A percentile compares a stretch with the other conserved stretches of the same genome.
Evolutionary conservation across 2,888 invertebrate species (phyloP).

Genomic region (Meta bourneti): DNA sequence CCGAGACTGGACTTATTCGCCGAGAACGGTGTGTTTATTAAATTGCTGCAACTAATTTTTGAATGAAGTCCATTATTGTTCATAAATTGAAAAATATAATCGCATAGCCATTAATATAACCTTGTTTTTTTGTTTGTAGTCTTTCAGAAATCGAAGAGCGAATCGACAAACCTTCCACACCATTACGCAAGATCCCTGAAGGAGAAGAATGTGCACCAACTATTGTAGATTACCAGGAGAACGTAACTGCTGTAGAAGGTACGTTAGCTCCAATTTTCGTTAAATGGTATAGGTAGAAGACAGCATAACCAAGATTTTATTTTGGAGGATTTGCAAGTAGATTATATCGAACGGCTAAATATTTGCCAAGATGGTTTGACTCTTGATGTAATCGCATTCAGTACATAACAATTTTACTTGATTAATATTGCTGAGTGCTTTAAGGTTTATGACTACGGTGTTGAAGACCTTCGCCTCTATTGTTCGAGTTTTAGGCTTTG

Average conservation of each 20-base stretch:
- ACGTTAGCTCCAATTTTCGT: conserved; percentile 13
- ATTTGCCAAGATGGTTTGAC: not conserved
- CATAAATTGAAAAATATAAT: too few species aligned
- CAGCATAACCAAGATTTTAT: not conserved
- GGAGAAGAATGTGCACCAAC: conserved; percentile 88
- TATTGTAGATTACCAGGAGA: conserved; percentile 95
- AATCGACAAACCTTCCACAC: conserved; percentile 93
- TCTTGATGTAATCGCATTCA: not conserved
- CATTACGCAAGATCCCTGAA: conserved; percentile 88
- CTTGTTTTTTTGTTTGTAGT: conserved; percentile 20
- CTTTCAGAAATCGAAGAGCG: conserved; percentile 69
- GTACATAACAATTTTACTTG: too few species aligned
- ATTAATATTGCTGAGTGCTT: too few species aligned
- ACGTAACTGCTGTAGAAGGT: conserved; percentile 98
- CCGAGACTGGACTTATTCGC: too few species aligned
- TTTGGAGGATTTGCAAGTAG: not conserved
- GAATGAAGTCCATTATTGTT: too few species aligned
- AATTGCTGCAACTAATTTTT: too few species aligned
- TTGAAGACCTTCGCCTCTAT: too few species aligned
- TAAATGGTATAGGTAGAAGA: not conserved
- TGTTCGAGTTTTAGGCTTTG: too few species aligned
- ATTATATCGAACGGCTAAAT: not conserved
- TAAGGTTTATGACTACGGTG: too few species aligned
- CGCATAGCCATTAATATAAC: too few species aligned
- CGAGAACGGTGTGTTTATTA: too few species aligned